A percentile compares a stretch with the other conserved stretches of the same genome.
phyloP scores from a whole-genome alignment of 1,140 invertebrate genomes.

The Drosophila ohnishii region DNA sequence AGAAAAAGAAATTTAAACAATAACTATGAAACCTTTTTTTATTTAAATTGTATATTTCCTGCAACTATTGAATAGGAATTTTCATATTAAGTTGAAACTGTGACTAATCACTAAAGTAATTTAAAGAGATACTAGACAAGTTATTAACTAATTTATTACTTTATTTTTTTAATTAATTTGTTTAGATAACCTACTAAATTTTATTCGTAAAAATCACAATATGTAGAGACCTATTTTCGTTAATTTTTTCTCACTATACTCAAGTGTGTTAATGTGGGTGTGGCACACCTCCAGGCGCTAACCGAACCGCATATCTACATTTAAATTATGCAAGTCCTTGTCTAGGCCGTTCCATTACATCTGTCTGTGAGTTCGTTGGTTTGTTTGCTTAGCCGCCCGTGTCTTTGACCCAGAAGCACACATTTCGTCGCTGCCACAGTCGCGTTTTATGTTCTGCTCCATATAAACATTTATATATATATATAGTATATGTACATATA shows the following conservation, averaged over 20 bases:
- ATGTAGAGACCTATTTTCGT: not conserved
- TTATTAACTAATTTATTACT: no score
- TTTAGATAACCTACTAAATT: no score
- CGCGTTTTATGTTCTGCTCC: constrained; percentile 60
- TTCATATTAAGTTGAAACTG: no score
- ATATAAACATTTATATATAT: constrained; percentile 33
- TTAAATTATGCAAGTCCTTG: constrained; percentile 81
- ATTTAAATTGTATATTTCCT: not conserved
- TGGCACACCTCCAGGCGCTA: constrained; percentile 71
- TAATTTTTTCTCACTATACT: constrained; percentile 1
- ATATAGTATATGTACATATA: not conserved
- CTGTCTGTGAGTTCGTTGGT: constrained; percentile 46
- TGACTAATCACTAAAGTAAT: no score
- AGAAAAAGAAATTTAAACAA: not conserved
- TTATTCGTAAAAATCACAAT: no score
- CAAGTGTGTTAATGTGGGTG: constrained; percentile 17
- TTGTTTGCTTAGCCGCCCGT: constrained; percentile 57
- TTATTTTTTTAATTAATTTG: no score
- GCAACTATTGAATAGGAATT: not conserved
- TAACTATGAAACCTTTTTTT: no score
- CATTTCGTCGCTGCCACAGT: constrained; percentile 55
- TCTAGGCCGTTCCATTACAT: constrained; percentile 63
- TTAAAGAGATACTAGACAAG: no score
- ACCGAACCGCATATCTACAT: constrained; percentile 76
- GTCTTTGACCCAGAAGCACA: constrained; percentile 79